A percentile compares a stretch with the other conserved stretches of the same genome.
phyloP scores from a whole-genome alignment of 1,140 invertebrate genomes.

The Helicorthomorpha holstii region DNA sequence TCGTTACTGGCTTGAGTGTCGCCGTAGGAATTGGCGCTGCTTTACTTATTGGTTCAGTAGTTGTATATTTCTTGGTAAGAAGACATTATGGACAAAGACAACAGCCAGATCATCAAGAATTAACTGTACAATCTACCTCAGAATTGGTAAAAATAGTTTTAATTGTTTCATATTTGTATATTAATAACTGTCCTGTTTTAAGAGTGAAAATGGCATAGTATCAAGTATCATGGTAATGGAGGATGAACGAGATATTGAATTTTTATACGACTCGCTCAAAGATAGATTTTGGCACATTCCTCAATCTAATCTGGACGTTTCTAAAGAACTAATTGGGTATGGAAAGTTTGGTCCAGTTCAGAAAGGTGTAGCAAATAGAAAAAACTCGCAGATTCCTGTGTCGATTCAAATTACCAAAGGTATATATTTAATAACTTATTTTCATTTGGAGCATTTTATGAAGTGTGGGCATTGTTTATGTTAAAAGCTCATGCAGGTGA shows the following conservation, averaged over 20 bases:
- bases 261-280: constrained; percentile 54
- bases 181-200: neutral
- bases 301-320: constrained; percentile 44
- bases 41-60: constrained; percentile 36
- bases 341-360: constrained; percentile 55
- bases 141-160: constrained; percentile 31
- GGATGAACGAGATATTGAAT: constrained; percentile 44
- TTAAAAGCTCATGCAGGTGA: constrained; percentile 2
- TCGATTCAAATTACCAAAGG: constrained; percentile 12
- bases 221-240: constrained; percentile 44
- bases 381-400: constrained; percentile 11
- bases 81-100: constrained; percentile 31
- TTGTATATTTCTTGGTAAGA: constrained; percentile 40
- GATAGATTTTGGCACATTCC: constrained; percentile 53
- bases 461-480: neutral
- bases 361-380: constrained; percentile 12
- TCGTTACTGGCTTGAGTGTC: constrained; percentile 34
- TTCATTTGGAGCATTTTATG: too few species aligned
- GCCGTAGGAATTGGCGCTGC: constrained; percentile 40
- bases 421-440: constrained; percentile 3
- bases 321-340: constrained; percentile 45
- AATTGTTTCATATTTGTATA: neutral
- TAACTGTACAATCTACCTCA: constrained; percentile 44
- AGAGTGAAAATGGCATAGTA: constrained; percentile 28
- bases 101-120: constrained; percentile 39